Evolutionary conservation across 2,888 invertebrate species (phyloP), one percentile per base, ranked within the genome.

Genomic region (Erpobdella octoculata): DNA sequence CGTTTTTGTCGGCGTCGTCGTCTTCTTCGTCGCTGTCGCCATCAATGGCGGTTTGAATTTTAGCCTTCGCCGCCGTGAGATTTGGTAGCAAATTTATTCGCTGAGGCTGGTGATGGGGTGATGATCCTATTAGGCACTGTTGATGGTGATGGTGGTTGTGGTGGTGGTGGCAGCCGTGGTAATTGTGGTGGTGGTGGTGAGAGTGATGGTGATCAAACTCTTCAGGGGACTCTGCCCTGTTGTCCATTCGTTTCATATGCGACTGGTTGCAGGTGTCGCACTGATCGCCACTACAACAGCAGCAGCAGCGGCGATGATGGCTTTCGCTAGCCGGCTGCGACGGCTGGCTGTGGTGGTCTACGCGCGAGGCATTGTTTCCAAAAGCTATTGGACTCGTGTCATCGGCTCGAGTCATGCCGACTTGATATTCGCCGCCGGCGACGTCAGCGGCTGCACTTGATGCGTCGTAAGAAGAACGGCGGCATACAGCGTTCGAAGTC

Each of bases 71-170:
- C 53, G 53, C 21, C 53, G 21, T 21, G 28, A 25, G 53, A 53
- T 53, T 53, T 25, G 53, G 53, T 25, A 28, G 21, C 53, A 53
- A 3, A 6, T 53, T 28, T 1, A 25, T 21, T 25, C 28, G 53
- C 21, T 1, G 53, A 53, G 8, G 53, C 21, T 8, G 53, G 28
- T 53, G 9, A 4, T 9, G 18, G 18, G 53, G 28, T n/a, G 53
- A 53, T 53, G 53, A 53, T 53, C 5, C 21, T 46, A 18, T 46
- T 21, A 28, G 18, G 8, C 53, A 28, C 53, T 12, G 53, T 53
- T 62, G 62, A 62, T 33, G 62, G 33, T 62, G 62, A 62, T 35
- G 62, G 9, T 62, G 8, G 8, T 62, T 28, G 33, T 9, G 62
- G 5, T 58, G 59, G 21, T 58, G 59, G 21, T 25, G 59, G 21